These are phyloP conservation scores for Drosophila pandora DNA, from an alignment of 1,140 invertebrate species.

Conservation along the genomic window DNA sequence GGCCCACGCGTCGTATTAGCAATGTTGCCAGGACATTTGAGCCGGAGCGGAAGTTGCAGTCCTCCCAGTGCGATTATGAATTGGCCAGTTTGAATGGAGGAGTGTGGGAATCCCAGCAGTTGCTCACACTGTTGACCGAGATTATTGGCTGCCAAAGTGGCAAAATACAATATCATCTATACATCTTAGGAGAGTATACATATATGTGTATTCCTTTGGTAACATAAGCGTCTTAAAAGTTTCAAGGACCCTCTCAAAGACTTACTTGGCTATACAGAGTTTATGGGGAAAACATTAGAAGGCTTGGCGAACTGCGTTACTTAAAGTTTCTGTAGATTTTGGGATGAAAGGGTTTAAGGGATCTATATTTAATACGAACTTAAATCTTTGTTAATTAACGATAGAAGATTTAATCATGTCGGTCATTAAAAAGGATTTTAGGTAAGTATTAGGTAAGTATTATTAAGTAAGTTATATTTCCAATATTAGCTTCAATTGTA, in stretches of 20 bases:
- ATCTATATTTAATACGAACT: too few species aligned
- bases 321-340: neutral
- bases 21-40: slow-evolving; percentile 34
- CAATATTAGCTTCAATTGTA: too few species aligned
- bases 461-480: too few species aligned
- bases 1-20: slow-evolving; percentile 71
- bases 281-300: neutral
- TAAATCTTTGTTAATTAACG: too few species aligned
- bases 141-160: slow-evolving; percentile 55
- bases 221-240: neutral
- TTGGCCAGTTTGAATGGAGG: slow-evolving; percentile 12
- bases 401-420: too few species aligned
- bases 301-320: too few species aligned
- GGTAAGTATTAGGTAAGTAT: too few species aligned
- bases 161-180: neutral
- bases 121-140: slow-evolving; percentile 41
- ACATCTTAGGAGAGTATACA: neutral
- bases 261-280: neutral
- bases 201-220: neutral
- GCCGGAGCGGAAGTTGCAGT: slow-evolving; percentile 15
- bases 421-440: too few species aligned
- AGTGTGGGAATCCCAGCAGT: slow-evolving; percentile 55
- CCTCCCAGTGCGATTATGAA: slow-evolving; percentile 57
- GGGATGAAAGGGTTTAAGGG: too few species aligned
- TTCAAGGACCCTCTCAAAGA: neutral